phyloP scores from a whole-genome alignment of 2,888 invertebrate species.

The Chironomus tentans region DNA sequence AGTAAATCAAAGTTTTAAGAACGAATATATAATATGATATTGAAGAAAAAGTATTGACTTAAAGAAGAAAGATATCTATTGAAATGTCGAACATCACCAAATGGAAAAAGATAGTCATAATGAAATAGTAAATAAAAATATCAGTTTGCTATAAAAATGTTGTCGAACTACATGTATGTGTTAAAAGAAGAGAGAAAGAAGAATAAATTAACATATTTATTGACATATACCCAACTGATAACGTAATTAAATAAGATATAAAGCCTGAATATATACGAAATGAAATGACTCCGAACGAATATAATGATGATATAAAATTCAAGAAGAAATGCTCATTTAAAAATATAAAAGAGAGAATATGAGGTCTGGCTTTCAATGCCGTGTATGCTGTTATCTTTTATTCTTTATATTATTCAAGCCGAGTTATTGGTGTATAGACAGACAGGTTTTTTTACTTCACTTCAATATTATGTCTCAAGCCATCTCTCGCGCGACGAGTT shows the following conservation, averaged over 20 bases:
- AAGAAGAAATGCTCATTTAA: neutral
- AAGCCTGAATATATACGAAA: neutral
- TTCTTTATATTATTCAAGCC: neutral
- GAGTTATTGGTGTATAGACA: neutral
- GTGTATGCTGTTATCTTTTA: neutral
- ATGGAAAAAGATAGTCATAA: neutral
- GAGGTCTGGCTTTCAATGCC: neutral
- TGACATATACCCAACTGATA: constrained; percentile 18
- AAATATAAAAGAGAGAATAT: too few relatives aligned
- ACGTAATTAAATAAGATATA: constrained; percentile 23
- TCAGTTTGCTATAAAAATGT: too few relatives aligned
- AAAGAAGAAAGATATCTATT: neutral
- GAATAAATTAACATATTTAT: constrained; percentile 18
- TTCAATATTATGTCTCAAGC: neutral
- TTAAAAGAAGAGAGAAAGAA: neutral
- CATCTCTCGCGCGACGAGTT: neutral
- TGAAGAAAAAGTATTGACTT: too few relatives aligned
- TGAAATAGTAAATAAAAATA: neutral
- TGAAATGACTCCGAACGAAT: neutral
- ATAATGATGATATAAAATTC: constrained; percentile 18
- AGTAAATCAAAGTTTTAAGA: neutral
- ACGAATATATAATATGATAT: too few relatives aligned
- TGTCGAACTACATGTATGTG: too few relatives aligned
- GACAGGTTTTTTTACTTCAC: constrained; percentile 5
- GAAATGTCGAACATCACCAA: neutral